Evolutionary conservation across 1,140 invertebrate genomes (phyloP).

Genomic region (Ylistrum balloti): DNA sequence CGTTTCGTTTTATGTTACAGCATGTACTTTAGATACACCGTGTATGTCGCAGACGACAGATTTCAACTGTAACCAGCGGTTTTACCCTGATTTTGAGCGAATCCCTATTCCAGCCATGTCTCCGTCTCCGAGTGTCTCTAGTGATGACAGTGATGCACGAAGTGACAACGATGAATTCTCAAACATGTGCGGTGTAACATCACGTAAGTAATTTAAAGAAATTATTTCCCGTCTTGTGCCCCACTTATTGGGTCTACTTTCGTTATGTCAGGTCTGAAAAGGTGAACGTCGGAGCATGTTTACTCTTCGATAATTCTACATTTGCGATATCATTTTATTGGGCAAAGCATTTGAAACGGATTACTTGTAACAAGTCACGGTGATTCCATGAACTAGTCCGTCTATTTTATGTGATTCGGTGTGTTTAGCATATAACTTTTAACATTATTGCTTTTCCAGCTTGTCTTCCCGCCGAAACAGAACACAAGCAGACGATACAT

Average conservation of each 20-base stretch:
- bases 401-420: background rate
- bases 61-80: background rate
- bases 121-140: constrained; percentile 63
- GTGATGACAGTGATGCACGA: constrained; percentile 54
- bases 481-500: constrained; percentile 88
- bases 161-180: constrained; percentile 45
- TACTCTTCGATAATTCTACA: too few species aligned
- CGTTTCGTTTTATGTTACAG: constrained; percentile 42
- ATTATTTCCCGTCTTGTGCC: background rate
- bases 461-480: constrained; percentile 51
- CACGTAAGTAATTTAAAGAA: background rate
- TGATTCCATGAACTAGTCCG: background rate
- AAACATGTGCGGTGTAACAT: constrained; percentile 2
- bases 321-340: too few species aligned
- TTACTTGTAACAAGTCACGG: too few species aligned
- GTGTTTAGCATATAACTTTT: background rate
- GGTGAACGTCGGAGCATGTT: background rate
- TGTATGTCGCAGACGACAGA: constrained; percentile 41
- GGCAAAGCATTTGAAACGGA: too few species aligned
- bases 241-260: background rate
- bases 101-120: constrained; percentile 55
- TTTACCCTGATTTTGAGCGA: constrained; percentile 41
- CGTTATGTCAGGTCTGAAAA: background rate
- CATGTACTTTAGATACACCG: constrained; percentile 45
- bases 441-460: background rate